A percentile compares a stretch with the other conserved stretches of the same genome.
phyloP scores from a whole-genome alignment of 2,113 vertebrate genomes.

The Columba livia region DNA sequence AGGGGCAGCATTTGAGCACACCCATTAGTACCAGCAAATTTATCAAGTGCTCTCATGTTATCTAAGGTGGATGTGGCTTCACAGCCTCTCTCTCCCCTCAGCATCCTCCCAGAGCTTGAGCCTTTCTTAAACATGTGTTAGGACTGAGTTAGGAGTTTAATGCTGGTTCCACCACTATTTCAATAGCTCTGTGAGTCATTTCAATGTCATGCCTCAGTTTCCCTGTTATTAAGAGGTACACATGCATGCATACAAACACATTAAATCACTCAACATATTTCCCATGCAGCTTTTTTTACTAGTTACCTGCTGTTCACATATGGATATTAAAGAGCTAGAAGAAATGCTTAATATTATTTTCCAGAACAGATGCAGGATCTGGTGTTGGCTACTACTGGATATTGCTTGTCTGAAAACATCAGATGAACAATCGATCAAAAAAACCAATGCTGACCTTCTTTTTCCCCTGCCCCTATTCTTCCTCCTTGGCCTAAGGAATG shows the following conservation, averaged over 20 bases:
- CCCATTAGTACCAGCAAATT: background rate
- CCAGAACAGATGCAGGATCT: background rate
- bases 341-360: background rate
- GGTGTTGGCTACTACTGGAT: background rate
- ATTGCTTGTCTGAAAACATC: background rate
- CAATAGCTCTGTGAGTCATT: background rate
- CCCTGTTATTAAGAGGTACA: conserved; percentile 47
- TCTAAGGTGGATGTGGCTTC: background rate
- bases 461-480: background rate
- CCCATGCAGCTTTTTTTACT: background rate
- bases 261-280: background rate
- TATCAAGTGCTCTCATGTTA: background rate
- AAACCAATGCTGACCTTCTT: background rate
- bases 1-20: background rate
- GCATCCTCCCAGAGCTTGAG: background rate
- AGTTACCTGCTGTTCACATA: background rate
- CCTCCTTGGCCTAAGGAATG: background rate
- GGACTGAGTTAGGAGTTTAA: background rate
- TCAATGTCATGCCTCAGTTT: conserved; percentile 29
- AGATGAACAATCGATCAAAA: background rate
- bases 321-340: background rate
- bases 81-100: accelerated
- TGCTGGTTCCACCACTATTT: conserved; percentile 25
- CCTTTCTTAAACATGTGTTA: background rate
- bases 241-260: background rate